Conservation (phyloP, 2,113 vertebrate species). For the Callocephalon fimbriatum region DNA sequence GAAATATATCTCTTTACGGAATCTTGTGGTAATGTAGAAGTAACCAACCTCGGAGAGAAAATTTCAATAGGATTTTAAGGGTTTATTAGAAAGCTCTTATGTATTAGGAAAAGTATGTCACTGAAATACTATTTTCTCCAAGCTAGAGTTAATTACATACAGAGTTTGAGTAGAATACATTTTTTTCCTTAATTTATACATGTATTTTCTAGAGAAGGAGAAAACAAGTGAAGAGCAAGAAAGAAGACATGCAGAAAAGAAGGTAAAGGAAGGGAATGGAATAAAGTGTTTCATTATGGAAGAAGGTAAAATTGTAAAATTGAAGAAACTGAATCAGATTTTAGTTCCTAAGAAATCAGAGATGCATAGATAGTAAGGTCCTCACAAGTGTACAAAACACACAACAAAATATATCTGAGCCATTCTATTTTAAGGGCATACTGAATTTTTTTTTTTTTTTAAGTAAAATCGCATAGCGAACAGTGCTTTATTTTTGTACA, state of each 20-base stretch:
- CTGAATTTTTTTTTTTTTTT: not conserved
- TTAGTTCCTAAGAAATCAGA: not conserved
- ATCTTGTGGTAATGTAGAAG: not conserved
- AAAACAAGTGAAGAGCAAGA: conserved; percentile 61
- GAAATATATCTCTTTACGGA: not conserved
- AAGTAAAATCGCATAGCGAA: not conserved
- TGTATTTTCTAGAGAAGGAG: conserved; percentile 54
- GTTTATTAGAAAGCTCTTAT: not conserved
- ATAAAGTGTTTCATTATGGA: not conserved
- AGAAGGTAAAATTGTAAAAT: not conserved
- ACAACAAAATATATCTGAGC: not conserved
- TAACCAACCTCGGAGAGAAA: not conserved
- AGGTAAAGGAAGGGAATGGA: conserved; percentile 54
- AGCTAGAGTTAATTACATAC: not conserved
- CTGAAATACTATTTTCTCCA: not conserved
- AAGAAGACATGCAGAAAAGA: conserved; percentile 70
- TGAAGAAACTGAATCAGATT: not conserved
- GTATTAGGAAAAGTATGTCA: not conserved
- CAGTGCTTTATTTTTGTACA: not conserved
- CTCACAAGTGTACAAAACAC: not conserved
- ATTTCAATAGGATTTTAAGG: not conserved
- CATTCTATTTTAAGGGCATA: not conserved
- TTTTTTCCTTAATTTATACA: not conserved
- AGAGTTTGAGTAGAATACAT: not conserved
- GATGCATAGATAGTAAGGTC: not conserved